These are phyloP conservation scores for Caloenas nicobarica DNA, from an alignment of 2,113 vertebrate genomes.

Conservation along the genomic window DNA sequence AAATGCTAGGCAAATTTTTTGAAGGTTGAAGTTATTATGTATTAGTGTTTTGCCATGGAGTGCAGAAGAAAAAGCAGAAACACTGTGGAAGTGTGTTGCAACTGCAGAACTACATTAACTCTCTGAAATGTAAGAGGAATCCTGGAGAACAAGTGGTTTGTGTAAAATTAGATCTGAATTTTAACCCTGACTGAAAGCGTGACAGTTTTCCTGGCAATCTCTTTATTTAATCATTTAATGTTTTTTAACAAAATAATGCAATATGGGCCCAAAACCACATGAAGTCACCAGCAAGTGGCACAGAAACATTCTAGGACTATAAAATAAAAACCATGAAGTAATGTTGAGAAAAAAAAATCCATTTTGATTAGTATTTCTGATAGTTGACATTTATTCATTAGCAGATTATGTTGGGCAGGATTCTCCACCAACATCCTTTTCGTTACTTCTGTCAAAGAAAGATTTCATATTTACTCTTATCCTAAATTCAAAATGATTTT, in stretches of 20 bases:
- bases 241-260: background rate
- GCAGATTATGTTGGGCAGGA: background rate
- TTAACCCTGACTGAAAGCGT: background rate
- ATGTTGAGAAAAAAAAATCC: background rate
- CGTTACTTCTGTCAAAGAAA: background rate
- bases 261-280: rapidly evolving
- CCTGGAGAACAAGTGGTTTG: background rate
- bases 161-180: background rate
- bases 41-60: background rate
- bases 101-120: background rate
- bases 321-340: background rate
- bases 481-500: background rate
- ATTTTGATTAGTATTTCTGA: background rate
- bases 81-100: background rate
- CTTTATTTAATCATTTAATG: background rate
- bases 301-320: background rate
- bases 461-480: background rate
- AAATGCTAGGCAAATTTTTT: background rate
- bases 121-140: background rate
- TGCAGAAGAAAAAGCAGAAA: background rate
- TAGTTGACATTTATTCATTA: background rate
- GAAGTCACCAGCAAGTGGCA: background rate
- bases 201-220: background rate
- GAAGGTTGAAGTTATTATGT: background rate
- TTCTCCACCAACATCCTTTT: background rate